Base-by-base conservation (phyloP, 2,888 invertebrate genomes). In the Caenorhabditis sp. region DNA sequence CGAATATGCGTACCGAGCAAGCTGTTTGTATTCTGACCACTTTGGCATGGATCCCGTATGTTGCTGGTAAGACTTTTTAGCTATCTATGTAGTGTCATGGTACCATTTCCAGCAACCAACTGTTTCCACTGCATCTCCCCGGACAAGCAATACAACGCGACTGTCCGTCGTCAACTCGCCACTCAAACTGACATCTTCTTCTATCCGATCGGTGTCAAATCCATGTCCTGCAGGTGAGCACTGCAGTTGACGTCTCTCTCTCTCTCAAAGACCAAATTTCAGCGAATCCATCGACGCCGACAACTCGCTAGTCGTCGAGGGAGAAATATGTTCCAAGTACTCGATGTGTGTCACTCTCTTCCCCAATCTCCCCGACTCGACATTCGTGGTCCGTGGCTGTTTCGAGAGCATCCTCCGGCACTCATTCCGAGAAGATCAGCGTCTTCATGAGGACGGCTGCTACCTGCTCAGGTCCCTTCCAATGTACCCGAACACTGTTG, bases 131-230 rank as follows among this genome's bases (percentile, higher is more conserved):
- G 85, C 58, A 22, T 82, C 4, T 80, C 83, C 1, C 74, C 77
- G 1, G 85, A 85, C 40, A 62, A 68, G 13, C 74, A 82, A 13
- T 77, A 84, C 53, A 68, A 80, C 26, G 82, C 85, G 13, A 68
- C 82, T 6, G 58, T 84, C n/a, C 78, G 84, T 22, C 64, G 85
- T 18, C 85, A 85, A 55, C 61, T 85, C 1, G 82, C 77, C 40
- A 85, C 84, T 3, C 85, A 85, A 61, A 69, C 72, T 20, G 85
- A 85, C 65, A 64, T 85, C 18, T 85, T 84, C 76, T 84, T 85
- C 64, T 80, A 80, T 68, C 85, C 81, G 20, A 58, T 80, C 24
- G 83, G 83, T 24, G 83, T 71, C 11, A 83, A 81, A 58, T 80
- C 83, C 56, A 28, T 32, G 13, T 64, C 68, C n/a, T 85, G 85